These are phyloP conservation scores for Antennarius maculatus DNA, from an alignment of 2,797 vertebrate genomes.

Conservation along the genomic window DNA sequence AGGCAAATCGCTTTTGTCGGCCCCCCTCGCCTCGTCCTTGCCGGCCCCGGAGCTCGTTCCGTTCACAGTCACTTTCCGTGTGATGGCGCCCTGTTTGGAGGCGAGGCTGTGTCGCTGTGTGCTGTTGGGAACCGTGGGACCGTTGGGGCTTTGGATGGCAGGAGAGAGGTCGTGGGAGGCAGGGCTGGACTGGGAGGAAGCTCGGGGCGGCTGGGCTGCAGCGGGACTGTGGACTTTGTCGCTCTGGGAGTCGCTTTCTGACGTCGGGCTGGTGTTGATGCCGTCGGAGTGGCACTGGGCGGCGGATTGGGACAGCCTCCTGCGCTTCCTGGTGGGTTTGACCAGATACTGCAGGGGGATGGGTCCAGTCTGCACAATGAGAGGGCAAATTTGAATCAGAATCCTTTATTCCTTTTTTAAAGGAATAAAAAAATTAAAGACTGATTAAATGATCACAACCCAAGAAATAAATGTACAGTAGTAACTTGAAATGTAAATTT, in stretches of 20 bases:
- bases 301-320: conserved; percentile 70
- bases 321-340: conserved; percentile 88
- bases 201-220: conserved; percentile 82
- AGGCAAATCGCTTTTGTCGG: conserved; percentile 69
- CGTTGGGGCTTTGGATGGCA: conserved; percentile 74
- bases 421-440: too few relatives aligned
- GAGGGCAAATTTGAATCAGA: too few relatives aligned
- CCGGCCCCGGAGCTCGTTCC: conserved; percentile 77
- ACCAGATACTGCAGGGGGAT: conserved; percentile 95
- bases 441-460: too few relatives aligned
- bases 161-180: conserved; percentile 69
- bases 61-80: conserved; percentile 90
- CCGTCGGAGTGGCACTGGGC: conserved; percentile 83
- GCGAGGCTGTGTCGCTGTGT: conserved; percentile 80
- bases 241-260: conserved; percentile 94
- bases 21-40: conserved; percentile 70
- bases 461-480: too few relatives aligned
- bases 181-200: conserved; percentile 75
- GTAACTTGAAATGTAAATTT: too few relatives aligned
- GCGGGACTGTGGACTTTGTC: conserved; percentile 93
- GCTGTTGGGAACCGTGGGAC: conserved; percentile 74
- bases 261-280: conserved; percentile 87
- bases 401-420: too few relatives aligned
- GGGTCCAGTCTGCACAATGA: conserved; percentile 86
- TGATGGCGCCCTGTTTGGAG: conserved; percentile 69